phyloP scores from a whole-genome alignment of 1,140 invertebrate species.

The Drosophila fuyamai region DNA sequence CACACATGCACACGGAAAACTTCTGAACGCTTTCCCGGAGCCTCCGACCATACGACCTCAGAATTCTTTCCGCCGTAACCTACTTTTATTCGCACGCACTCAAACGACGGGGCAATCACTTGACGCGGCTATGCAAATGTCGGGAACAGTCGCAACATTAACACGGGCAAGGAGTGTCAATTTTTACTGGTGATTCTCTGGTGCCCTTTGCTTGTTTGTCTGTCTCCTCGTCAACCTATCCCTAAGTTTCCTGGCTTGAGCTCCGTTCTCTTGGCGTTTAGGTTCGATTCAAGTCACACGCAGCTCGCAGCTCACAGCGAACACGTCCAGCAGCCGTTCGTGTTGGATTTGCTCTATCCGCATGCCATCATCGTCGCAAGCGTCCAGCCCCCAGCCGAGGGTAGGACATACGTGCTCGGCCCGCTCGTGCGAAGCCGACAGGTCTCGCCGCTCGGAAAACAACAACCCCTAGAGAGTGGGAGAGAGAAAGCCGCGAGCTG shows the following conservation, averaged over 20 bases:
- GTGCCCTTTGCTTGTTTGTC: conserved; percentile 5
- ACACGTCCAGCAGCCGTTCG: conserved; percentile 75
- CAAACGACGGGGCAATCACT: conserved; percentile 13
- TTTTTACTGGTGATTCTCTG: conserved; percentile 10
- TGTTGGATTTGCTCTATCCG: conserved; percentile 62
- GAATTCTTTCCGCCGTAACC: conserved; percentile 53
- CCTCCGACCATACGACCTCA: conserved; percentile 56
- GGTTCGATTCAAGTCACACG: conserved; percentile 29
- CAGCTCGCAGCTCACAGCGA: conserved; percentile 34
- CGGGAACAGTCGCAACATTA: conserved; percentile 41
- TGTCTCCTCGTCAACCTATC: conserved; percentile 51
- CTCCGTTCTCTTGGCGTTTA: conserved; percentile 47
- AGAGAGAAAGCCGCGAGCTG: not conserved
- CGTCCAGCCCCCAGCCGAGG: conserved; percentile 23
- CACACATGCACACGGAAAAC: conserved; percentile 60
- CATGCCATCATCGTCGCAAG: conserved; percentile 37
- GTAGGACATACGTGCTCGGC: not conserved
- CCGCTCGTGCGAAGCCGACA: conserved; percentile 14
- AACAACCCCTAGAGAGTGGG: conserved; percentile 20
- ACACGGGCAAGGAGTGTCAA: conserved; percentile 13
- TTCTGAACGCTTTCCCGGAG: conserved; percentile 37
- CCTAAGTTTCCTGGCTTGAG: conserved; percentile 62
- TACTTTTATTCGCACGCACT: conserved; percentile 57
- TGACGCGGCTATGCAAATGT: conserved; percentile 16
- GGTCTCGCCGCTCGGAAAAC: conserved; percentile 19